Conservation (phyloP, 2,888 invertebrate genomes). For the Mongoloraphidia duomilia region DNA sequence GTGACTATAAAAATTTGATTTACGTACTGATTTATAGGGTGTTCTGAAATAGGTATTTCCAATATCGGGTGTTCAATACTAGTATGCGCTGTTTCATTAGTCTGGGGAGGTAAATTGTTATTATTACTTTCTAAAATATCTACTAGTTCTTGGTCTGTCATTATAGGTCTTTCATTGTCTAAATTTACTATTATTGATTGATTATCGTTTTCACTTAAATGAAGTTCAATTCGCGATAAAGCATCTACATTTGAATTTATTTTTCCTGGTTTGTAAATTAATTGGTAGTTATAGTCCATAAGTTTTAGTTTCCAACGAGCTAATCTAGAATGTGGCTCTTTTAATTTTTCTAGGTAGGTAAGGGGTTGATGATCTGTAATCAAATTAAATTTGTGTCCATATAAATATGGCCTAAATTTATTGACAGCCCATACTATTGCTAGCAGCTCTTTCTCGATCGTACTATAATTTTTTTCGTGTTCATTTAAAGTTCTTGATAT, state of each 20-base stretch:
- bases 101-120: too few species aligned
- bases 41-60: slow-evolving; percentile 1
- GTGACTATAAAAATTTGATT: background rate
- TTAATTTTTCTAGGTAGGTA: slow-evolving; percentile 21
- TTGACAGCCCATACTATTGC: slow-evolving; percentile 23
- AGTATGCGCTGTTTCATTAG: background rate
- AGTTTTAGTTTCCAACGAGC: slow-evolving; percentile 20
- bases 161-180: background rate
- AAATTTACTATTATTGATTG: background rate
- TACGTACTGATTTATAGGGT: background rate
- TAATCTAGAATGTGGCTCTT: slow-evolving; percentile 19
- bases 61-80: background rate
- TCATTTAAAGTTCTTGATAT: slow-evolving; percentile 21
- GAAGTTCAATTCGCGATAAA: slow-evolving; percentile 13
- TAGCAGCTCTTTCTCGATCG: slow-evolving; percentile 24
- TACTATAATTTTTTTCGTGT: slow-evolving; percentile 23
- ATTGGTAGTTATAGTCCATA: slow-evolving; percentile 22
- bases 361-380: slow-evolving; percentile 24
- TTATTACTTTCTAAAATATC: too few species aligned
- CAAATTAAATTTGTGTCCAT: slow-evolving; percentile 22
- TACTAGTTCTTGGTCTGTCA: background rate
- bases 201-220: background rate
- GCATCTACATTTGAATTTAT: slow-evolving; percentile 21
- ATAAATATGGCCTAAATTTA: slow-evolving; percentile 25
- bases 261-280: slow-evolving; percentile 20